Evolutionary conservation across 2,113 vertebrate species (phyloP).

Genomic region (Spilogale gracilis): DNA sequence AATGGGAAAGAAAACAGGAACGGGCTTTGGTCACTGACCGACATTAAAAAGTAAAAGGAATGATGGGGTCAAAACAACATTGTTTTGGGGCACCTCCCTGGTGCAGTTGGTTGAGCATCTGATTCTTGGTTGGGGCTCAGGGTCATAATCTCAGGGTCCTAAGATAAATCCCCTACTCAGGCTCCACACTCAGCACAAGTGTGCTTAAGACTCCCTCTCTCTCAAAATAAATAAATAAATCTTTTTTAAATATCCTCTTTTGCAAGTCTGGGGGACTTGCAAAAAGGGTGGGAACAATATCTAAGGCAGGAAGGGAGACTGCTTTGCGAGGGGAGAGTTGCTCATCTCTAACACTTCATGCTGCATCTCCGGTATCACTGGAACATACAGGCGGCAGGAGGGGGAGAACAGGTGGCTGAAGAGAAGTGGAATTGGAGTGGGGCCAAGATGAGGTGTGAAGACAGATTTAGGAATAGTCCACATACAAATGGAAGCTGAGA

Average conservation of each 20-base stretch:
- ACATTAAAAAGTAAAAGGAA: not conserved
- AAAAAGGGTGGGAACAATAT: not conserved
- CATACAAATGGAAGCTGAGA: not conserved
- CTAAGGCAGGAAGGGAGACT: not conserved
- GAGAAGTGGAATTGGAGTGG: not conserved
- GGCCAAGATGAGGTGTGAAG: not conserved
- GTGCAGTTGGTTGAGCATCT: not conserved
- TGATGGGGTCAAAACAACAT: not conserved
- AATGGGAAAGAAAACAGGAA: not conserved
- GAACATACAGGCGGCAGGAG: not conserved
- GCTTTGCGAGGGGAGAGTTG: not conserved
- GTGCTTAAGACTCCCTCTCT: not conserved
- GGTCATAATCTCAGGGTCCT: not conserved
- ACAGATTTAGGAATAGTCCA: not conserved
- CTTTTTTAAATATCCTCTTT: not conserved
- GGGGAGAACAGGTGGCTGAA: not conserved
- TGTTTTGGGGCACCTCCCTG: not conserved
- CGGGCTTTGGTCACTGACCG: not conserved
- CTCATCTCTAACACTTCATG: not conserved
- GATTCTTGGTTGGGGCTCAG: not conserved
- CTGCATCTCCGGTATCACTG: not conserved
- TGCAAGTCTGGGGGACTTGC: not conserved
- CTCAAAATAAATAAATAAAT: not conserved
- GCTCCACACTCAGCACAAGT: not conserved
- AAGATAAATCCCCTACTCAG: not conserved